phyloP scores from a whole-genome alignment of 2,888 invertebrate species.

The Drepana falcataria region DNA sequence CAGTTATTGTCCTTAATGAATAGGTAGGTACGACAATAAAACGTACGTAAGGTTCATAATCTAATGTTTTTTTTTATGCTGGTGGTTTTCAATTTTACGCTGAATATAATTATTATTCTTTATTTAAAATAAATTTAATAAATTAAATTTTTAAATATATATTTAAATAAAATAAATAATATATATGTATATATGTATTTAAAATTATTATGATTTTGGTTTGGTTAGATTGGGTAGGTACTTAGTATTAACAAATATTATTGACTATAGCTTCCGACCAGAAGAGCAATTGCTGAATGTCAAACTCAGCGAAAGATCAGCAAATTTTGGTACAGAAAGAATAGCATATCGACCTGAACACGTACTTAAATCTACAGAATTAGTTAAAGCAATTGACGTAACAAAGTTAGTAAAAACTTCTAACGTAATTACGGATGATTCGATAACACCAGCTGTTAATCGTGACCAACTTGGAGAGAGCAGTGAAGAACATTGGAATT shows the following conservation, averaged over 20 bases:
- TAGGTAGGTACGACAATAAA: too few species aligned
- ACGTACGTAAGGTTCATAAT: too few species aligned
- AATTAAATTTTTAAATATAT: too few species aligned
- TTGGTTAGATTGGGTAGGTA: too few species aligned
- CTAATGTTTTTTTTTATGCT: too few species aligned
- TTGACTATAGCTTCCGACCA: neutral
- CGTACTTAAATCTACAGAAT: neutral
- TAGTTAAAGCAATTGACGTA: neutral
- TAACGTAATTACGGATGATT: neutral
- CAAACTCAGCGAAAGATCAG: neutral
- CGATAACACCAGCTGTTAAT: neutral
- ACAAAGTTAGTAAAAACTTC: neutral
- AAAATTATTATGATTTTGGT: too few species aligned
- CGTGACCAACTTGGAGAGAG: neutral
- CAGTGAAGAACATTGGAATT: neutral
- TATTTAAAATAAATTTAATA: too few species aligned
- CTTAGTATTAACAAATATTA: neutral
- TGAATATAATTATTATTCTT: too few species aligned
- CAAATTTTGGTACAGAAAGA: neutral
- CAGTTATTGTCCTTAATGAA: too few species aligned
- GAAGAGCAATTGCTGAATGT: neutral
- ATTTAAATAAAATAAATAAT: too few species aligned
- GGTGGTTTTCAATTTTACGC: too few species aligned
- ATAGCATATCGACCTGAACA: neutral
- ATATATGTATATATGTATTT: too few species aligned